Base-by-base conservation (phyloP, 2,888 invertebrate species). In the Aromia moschata region DNA sequence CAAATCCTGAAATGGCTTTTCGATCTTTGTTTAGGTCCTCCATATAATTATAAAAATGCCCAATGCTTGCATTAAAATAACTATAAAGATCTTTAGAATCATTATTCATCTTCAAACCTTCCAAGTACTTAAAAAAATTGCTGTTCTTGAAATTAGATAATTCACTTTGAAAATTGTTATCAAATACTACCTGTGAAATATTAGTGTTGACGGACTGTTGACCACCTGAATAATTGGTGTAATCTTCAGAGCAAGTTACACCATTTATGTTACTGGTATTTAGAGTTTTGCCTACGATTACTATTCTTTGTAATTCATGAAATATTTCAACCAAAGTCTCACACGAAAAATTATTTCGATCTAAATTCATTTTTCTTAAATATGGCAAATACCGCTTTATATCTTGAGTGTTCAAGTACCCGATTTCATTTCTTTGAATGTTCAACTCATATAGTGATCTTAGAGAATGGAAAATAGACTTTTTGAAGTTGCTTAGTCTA, bases 361-460 rank as follows among this genome's bases (percentile, higher is more conserved):
- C 16, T 16, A 46, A 33, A 5, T 15, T 31, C 7, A 46, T 10
- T 5, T 5, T 31, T 33, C 2, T 14, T 11, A 46, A 16, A 33
- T 46, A 0, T 9, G 33, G 15, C 33, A 46, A 17, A 46, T 4
- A 2, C 1, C n/a, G 9, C 11, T 9, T 11, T 15, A 46, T 15
- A 33, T 33, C 46, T 15, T 33, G 7, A 4, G 15, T 33, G 16
- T 46, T 17, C 9, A 46, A 15, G n/a, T 43, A 4, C 4, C 3
- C 12, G 12, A 58, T 46, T 30, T 56, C n/a, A 55, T 60, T 60
- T 2, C 45, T 11, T 7, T 60, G 44, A 4, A 60, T 15, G 49
- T 53, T 44, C 9, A 60, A 20, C n/a, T 54, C 12, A 14, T 11
- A 38, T 11, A 60, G 43, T 14, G 20, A 38, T 2, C 11, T 38